Evolutionary conservation across 1,140 invertebrate species (phyloP).

Genomic region (Drosophila paulistorum): DNA sequence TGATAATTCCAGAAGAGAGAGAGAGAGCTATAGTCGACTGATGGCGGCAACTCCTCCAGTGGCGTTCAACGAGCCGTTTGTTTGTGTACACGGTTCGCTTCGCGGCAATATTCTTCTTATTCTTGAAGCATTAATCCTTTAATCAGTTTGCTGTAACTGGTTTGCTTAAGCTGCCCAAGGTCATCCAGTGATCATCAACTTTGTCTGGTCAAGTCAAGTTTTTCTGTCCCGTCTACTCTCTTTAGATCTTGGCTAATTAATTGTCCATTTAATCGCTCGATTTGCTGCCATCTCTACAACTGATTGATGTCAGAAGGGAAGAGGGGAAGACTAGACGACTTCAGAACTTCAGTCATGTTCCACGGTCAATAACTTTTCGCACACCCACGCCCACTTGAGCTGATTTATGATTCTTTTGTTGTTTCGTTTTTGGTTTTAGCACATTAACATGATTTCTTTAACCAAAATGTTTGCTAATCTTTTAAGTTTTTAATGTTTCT

Average conservation of each 20-base stretch:
- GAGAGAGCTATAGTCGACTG: slow-evolving; percentile 19
- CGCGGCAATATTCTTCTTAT: slow-evolving; percentile 29
- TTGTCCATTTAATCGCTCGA: slow-evolving; percentile 76
- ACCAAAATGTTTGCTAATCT: slow-evolving; percentile 9
- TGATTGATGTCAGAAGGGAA: slow-evolving; percentile 61
- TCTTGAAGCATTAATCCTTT: slow-evolving; percentile 64
- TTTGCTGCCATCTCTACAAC: slow-evolving; percentile 43
- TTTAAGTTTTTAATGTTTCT: not conserved
- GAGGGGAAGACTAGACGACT: slow-evolving; percentile 28
- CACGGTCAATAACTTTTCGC: slow-evolving; percentile 71
- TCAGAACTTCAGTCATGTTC: slow-evolving; percentile 27
- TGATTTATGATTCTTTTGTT: slow-evolving; percentile 63
- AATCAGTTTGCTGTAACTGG: slow-evolving; percentile 62
- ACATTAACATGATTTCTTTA: slow-evolving; percentile 16
- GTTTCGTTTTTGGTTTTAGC: slow-evolving; percentile 18
- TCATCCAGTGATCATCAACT: slow-evolving; percentile 35
- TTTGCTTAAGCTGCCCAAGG: slow-evolving; percentile 55
- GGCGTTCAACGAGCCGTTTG: slow-evolving; percentile 46
- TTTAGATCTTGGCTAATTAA: slow-evolving; percentile 61
- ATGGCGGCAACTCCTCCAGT: slow-evolving; percentile 6
- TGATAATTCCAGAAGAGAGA: slow-evolving; percentile 64
- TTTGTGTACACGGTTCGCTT: slow-evolving; percentile 54
- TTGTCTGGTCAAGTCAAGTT: slow-evolving; percentile 16
- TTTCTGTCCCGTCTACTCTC: slow-evolving; percentile 21
- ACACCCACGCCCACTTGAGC: slow-evolving; percentile 55